Evolutionary conservation across 2,888 invertebrate species (phyloP).

Genomic region (Chrysolina haemoptera): DNA sequence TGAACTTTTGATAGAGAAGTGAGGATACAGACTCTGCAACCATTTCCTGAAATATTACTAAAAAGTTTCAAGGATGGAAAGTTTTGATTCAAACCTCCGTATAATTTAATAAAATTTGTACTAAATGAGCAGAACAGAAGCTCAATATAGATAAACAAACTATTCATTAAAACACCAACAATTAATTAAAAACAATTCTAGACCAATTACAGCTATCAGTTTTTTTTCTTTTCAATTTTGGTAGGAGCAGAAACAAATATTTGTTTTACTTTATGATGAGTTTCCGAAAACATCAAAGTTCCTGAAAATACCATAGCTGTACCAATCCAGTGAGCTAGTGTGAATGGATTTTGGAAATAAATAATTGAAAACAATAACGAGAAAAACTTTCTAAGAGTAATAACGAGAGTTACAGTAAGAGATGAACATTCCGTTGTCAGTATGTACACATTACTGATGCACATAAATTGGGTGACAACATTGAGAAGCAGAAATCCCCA

Average conservation of each 20-base stretch:
- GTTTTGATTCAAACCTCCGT: too few relatives aligned
- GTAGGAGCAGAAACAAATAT: constrained; percentile 20
- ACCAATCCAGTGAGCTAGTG: constrained; percentile 91
- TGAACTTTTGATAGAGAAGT: too few relatives aligned
- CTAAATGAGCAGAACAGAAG: too few relatives aligned
- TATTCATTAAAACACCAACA: not conserved
- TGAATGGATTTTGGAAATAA: constrained; percentile 96
- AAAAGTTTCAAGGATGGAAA: too few relatives aligned
- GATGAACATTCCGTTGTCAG: constrained; percentile 95
- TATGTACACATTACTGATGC: constrained; percentile 95
- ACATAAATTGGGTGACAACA: constrained; percentile 91
- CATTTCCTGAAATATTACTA: too few relatives aligned
- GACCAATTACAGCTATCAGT: constrained; percentile 12
- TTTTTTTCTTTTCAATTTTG: constrained; percentile 13
- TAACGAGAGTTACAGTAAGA: constrained; percentile 94
- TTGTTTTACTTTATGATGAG: constrained; percentile 42
- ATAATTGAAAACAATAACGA: constrained; percentile 95
- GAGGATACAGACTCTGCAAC: too few relatives aligned
- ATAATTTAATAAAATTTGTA: too few relatives aligned
- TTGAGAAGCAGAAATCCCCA: constrained; percentile 86
- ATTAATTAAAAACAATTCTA: constrained; percentile 6
- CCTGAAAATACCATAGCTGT: constrained; percentile 92
- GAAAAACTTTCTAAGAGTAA: constrained; percentile 95
- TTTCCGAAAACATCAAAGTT: constrained; percentile 74
- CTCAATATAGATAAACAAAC: not conserved